phyloP scores from a whole-genome alignment of 2,888 invertebrate species.

The Hylaea fasciaria region DNA sequence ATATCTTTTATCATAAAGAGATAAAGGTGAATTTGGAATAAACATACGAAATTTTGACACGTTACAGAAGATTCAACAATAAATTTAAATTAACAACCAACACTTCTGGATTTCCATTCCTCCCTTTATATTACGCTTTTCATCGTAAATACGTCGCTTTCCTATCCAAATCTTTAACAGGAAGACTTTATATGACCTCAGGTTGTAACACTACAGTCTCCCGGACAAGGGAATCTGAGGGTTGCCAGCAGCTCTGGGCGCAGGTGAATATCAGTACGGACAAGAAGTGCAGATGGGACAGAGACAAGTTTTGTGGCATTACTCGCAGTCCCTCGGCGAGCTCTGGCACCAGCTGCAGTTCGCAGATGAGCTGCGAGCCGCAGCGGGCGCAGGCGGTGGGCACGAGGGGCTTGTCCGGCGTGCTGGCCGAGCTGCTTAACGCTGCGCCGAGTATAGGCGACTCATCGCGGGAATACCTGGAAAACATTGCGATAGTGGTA shows the following conservation, averaged over 20 bases:
- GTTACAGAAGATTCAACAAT: not conserved
- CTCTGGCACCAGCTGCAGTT: slow-evolving; percentile 93
- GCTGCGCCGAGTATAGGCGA: slow-evolving; percentile 89
- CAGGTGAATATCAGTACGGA: slow-evolving; percentile 95
- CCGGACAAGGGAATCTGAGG: slow-evolving; percentile 86
- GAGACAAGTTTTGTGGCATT: slow-evolving; percentile 76
- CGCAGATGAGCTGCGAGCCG: slow-evolving; percentile 89
- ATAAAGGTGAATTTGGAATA: not conserved
- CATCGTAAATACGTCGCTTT: not conserved
- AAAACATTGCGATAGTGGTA: not conserved
- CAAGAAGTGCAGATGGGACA: slow-evolving; percentile 90
- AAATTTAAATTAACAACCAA: not conserved
- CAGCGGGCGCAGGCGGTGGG: slow-evolving; percentile 87
- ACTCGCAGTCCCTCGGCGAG: slow-evolving; percentile 89
- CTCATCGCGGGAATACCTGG: slow-evolving; percentile 90
- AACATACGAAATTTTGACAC: slow-evolving; percentile 1
- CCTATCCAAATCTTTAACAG: not conserved
- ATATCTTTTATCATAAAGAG: not conserved
- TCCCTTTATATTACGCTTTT: not conserved
- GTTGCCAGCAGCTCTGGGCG: slow-evolving; percentile 92
- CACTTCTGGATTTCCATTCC: not conserved
- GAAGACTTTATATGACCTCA: slow-evolving; percentile 79
- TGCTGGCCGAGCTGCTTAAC: slow-evolving; percentile 73
- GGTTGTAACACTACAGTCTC: slow-evolving; percentile 92
- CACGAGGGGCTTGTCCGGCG: slow-evolving; percentile 55